Evolutionary conservation across 2,113 vertebrate species (phyloP).

Genomic region (Alligator sinensis): DNA sequence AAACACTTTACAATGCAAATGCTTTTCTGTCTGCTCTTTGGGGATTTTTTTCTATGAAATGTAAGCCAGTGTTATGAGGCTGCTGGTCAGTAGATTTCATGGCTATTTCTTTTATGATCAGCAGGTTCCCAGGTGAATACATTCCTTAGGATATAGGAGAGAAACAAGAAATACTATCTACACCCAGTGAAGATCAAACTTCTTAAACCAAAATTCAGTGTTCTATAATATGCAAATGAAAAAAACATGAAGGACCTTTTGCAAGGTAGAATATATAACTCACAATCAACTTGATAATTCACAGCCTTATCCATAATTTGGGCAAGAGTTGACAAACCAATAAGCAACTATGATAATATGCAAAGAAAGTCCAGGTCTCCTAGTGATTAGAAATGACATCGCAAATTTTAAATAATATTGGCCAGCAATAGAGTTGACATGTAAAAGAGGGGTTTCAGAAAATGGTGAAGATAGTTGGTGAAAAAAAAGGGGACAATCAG

Average conservation of each 20-base stretch:
- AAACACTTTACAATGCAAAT: background rate
- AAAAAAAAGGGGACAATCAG: background rate
- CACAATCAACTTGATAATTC: background rate
- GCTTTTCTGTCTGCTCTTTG: background rate
- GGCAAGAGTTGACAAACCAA: background rate
- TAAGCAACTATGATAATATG: background rate
- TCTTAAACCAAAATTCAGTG: background rate
- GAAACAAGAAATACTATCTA: background rate
- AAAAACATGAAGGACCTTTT: background rate
- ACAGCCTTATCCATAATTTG: background rate
- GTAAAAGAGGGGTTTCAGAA: background rate
- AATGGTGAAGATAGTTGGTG: background rate
- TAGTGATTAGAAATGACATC: background rate
- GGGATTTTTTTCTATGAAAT: background rate
- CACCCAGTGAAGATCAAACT: background rate
- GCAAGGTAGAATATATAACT: background rate
- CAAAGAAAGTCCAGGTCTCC: background rate
- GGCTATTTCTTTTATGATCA: background rate
- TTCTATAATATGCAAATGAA: background rate
- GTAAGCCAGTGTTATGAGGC: accelerated
- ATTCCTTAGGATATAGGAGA: background rate
- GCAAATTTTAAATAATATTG: no score
- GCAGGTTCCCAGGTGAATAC: background rate
- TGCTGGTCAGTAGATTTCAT: background rate
- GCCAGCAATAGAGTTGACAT: background rate